phyloP scores from a whole-genome alignment of 2,797 vertebrate species.

The Lepilemur ruficaudatus region DNA sequence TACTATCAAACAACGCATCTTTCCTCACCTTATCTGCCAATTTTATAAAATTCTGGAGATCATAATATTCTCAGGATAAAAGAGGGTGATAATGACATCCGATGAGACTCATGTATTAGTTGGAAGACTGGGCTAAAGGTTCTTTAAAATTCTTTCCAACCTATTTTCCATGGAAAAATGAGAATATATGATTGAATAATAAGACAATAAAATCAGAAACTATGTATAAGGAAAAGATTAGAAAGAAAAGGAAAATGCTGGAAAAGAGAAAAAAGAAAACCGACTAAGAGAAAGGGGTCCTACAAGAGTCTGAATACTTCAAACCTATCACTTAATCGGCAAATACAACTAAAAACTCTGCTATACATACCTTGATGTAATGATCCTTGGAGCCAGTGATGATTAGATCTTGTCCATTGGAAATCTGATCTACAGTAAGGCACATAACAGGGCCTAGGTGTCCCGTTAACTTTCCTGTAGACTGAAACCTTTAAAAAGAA shows the following conservation, averaged over 20 bases:
- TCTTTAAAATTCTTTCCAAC: neutral
- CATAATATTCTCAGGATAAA: neutral
- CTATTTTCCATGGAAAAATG: neutral
- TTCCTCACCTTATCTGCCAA: neutral
- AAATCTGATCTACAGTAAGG: slow-evolving; percentile 92
- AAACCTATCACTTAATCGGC: neutral
- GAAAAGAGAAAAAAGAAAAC: neutral
- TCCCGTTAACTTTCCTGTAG: slow-evolving; percentile 96
- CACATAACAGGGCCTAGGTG: slow-evolving; percentile 97
- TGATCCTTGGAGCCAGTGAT: slow-evolving; percentile 97
- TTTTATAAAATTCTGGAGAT: neutral
- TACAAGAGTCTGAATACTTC: neutral
- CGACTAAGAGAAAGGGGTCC: too few relatives aligned
- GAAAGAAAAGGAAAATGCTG: neutral
- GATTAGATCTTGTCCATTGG: slow-evolving; percentile 94
- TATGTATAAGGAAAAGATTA: neutral
- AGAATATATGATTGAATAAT: neutral
- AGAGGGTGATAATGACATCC: neutral
- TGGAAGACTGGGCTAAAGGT: neutral
- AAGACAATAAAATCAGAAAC: neutral
- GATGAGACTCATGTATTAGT: neutral
- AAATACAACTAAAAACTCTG: neutral
- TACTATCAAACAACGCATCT: neutral
- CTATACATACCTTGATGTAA: slow-evolving; percentile 91
- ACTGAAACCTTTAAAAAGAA: slow-evolving; percentile 90